Base-by-base conservation (phyloP, 2,888 invertebrate species). In the Tinea semifulvella region DNA sequence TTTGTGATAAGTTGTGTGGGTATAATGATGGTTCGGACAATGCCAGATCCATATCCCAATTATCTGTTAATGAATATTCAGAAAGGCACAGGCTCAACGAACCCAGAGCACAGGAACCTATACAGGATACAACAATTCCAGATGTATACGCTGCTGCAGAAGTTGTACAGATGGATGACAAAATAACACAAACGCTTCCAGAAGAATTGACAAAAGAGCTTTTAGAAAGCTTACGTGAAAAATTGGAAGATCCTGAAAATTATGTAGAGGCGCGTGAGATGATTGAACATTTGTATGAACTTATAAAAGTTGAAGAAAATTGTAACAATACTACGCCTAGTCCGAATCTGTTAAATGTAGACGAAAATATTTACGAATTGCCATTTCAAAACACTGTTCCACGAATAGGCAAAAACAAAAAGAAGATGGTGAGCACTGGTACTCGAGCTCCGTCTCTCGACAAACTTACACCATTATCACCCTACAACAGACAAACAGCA, bases 151-250 rank as follows among this genome's bases (percentile, higher is more conserved):
- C 63, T 63, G 45, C 51, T 1, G 60, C 68, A 26, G 60, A 61
- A 43, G 48, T 51, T 5, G 53, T 65, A 4, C 71, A 70, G 14
- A 72, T 73, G 22, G 86, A 83, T 52, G 85, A 88, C 56, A 87
- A 87, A 64, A 84, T 84, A 19, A 87, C 88, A 1, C 88, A 88
- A 60, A 90, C 90, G 0, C 69, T 90, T 42, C 90, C 90, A 0
- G 90, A 89, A 60, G 90, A 90, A 61, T 60, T 91, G 39, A 90
- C 90, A 0, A 85, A 88, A 53, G 91, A 91, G 55, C 81, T 91
- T 42, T 68, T 91, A 47, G 87, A 85, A 52, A 85, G 86, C 50
- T 69, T 91, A 11, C 82, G 87, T 46, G 86, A 87, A 52, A 85
- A 87, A 55, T 63, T 91, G 5, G 88, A 89, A 53, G 88, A 88